Percentiles rank a stretch among this genome's conserved stretches.
Conservation (phyloP, 2,113 vertebrate species). For the Cheilinus undulatus region DNA sequence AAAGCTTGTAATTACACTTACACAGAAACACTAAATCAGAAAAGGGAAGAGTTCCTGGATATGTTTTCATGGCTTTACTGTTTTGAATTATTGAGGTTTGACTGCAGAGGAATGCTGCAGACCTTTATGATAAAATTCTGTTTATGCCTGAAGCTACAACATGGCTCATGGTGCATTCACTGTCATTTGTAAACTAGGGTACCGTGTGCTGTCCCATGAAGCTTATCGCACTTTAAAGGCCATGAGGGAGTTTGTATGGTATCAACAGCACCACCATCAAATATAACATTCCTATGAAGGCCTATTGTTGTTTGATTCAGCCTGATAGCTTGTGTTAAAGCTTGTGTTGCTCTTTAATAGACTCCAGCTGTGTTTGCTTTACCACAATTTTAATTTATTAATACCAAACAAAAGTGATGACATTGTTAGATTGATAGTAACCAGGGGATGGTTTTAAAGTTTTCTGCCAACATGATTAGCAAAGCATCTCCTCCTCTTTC, state of each 20-base stretch:
- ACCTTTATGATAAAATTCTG: no score
- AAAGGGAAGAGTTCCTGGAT: no score
- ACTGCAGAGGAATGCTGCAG: no score
- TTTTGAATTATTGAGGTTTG: no score
- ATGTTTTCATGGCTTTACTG: no score
- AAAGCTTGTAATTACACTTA: neutral
- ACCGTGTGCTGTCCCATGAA: neutral
- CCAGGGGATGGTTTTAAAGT: no score
- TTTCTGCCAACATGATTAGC: no score
- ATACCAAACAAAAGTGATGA: no score
- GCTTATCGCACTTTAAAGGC: neutral
- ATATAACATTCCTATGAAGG: neutral
- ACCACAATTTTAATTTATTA: no score
- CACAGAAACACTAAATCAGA: neutral
- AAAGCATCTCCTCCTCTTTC: no score
- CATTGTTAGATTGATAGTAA: no score
- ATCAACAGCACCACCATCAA: neutral
- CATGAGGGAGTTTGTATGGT: neutral
- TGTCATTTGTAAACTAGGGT: neutral
- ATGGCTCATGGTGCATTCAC: neutral
- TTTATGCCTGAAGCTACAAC: no score
- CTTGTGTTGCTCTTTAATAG: slow-evolving; percentile 10
- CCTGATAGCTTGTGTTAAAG: neutral
- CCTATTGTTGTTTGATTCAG: neutral
- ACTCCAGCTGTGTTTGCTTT: slow-evolving; percentile 7